Base-by-base conservation (phyloP, 2,888 invertebrate genomes). In the Aleiodes alternator region DNA sequence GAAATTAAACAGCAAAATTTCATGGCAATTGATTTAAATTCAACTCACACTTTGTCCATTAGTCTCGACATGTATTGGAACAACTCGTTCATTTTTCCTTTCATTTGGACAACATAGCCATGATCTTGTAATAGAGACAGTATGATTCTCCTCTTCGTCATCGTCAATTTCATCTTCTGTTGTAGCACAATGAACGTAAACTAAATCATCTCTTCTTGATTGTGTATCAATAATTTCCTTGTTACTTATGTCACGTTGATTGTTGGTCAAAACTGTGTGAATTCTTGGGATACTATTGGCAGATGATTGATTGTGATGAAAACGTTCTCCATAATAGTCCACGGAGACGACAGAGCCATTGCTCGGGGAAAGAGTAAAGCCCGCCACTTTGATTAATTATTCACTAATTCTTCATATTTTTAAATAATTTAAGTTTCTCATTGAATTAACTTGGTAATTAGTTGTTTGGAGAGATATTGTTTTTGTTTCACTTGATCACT, bases 61-160 rank as follows among this genome's bases (percentile, higher is more conserved):
- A 76, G 69, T 76, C 53, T 81, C 80, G 71, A 85, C 78, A 56
- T 83, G 84, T 70, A 84, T 83, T 5, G 84, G 81, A 56, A 86
- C 81, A 66, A 82, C 83, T 48, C 80, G 80, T 72, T 85, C 86
- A 75, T 77, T 73, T 55, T 79, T 75, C 48, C 79, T 79, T 75
- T 84, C 84, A 4, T 90, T 90, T 5, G 91, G 91, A 83, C 91
- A 91, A 83, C 91, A 91, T 23, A 91, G 83, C 91, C 91, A 91
- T 50, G 91, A 91, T 73, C 87, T 82, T 48, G 86, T 84, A 59
- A 80, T 79, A 53, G 79, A 78, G 53, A 82, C 78, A 50, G 78
- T 80, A 48, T 75, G 77, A 56, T 81, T 74, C 43, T 80, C 82
- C 61, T 83, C 81, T 6, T 83, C 81, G 55, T 83, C 82, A 14